Conservation (phyloP, 2,888 invertebrate species). For the Colostygia pectinataria region DNA sequence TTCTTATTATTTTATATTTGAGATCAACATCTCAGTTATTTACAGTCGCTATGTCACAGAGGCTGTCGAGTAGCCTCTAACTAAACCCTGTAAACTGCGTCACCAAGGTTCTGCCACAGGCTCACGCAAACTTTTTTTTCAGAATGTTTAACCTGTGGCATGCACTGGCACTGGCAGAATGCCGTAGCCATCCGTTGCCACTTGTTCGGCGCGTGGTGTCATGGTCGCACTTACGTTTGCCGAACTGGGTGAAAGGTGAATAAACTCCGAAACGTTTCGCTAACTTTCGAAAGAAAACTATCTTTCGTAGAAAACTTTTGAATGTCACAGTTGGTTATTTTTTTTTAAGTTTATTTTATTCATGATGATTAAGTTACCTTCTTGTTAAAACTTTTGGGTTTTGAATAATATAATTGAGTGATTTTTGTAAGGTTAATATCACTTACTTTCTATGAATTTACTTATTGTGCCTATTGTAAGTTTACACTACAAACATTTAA, state of each 20-base stretch:
- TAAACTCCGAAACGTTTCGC: slow-evolving; percentile 64
- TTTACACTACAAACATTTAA: no score
- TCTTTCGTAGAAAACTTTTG: slow-evolving; percentile 22
- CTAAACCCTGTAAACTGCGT: no score
- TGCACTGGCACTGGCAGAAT: slow-evolving; percentile 8
- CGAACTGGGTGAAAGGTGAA: slow-evolving; percentile 76
- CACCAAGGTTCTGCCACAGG: neutral
- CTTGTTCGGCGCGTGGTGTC: slow-evolving; percentile 18
- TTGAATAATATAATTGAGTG: no score
- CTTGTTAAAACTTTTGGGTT: no score
- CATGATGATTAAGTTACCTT: no score
- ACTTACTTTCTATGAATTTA: no score
- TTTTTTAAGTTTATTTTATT: neutral
- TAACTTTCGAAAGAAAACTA: slow-evolving; percentile 28
- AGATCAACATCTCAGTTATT: no score
- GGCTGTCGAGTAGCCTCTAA: no score
- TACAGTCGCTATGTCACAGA: no score
- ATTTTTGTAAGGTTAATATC: no score
- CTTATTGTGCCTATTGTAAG: no score
- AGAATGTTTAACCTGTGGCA: neutral
- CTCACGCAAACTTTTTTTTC: neutral
- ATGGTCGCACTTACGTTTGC: slow-evolving; percentile 15
- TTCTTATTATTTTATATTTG: no score
- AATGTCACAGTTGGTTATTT: slow-evolving; percentile 8
- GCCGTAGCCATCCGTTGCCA: slow-evolving; percentile 4